Evolutionary conservation across 2,797 vertebrate species (phyloP).

Genomic region (Crenuchus spilurus): DNA sequence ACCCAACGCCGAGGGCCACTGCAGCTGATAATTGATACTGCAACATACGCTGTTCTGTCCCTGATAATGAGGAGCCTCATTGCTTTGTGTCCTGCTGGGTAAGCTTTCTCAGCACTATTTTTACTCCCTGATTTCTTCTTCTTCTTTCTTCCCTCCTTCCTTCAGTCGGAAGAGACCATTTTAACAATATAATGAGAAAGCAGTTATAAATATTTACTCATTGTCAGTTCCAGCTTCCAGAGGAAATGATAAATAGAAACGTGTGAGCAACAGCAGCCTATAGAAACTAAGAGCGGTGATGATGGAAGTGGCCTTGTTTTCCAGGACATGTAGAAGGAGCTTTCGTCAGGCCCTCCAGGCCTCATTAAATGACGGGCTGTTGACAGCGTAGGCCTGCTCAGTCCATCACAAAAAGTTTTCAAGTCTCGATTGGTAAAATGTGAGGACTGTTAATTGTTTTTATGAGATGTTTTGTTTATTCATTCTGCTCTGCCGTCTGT

Average conservation of each 20-base stretch:
- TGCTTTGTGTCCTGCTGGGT: constrained; percentile 45
- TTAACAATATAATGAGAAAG: neutral
- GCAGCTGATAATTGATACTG: constrained; percentile 45
- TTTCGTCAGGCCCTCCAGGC: neutral
- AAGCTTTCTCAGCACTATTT: constrained; percentile 41
- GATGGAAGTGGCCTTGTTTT: neutral
- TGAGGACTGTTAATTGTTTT: constrained; percentile 35
- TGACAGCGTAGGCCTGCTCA: neutral
- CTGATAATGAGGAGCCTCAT: constrained; percentile 48
- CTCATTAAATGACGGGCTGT: neutral
- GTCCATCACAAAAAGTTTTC: neutral
- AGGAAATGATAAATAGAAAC: constrained; percentile 58
- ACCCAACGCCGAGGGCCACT: constrained; percentile 33
- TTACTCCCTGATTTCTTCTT: constrained; percentile 6
- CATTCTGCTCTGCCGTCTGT: constrained; percentile 37
- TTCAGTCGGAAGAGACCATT: neutral
- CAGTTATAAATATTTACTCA: constrained; percentile 46
- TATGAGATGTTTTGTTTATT: constrained; percentile 50
- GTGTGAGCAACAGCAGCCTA: constrained; percentile 27
- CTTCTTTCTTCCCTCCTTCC: neutral
- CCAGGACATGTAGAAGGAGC: neutral
- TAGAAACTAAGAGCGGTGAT: neutral
- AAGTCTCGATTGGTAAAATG: constrained; percentile 28
- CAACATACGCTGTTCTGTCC: constrained; percentile 34
- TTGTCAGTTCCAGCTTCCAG: constrained; percentile 34